Percentiles rank a stretch among this genome's conserved stretches.
phyloP scores from a whole-genome alignment of 2,797 vertebrate genomes.

The Ctenosaura bakeri region DNA sequence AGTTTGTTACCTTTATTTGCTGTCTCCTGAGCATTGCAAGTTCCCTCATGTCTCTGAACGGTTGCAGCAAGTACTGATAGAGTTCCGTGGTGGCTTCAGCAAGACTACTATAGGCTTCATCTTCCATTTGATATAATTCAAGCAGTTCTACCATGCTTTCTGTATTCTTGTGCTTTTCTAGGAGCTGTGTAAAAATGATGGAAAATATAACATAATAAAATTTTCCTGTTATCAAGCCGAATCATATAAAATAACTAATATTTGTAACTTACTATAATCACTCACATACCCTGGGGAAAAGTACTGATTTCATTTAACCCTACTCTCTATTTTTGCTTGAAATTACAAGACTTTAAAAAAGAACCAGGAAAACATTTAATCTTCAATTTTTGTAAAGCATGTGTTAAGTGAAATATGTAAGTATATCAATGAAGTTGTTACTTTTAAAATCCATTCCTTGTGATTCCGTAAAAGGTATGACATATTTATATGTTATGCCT shows the following conservation, averaged over 20 bases:
- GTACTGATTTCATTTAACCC: neutral
- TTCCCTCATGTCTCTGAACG: conserved; percentile 98
- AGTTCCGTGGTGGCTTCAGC: conserved; percentile 95
- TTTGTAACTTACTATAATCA: neutral
- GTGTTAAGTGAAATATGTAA: neutral
- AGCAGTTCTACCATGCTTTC: conserved; percentile 97
- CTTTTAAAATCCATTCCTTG: neutral
- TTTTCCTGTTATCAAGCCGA: neutral
- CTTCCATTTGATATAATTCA: conserved; percentile 93
- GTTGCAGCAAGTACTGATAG: conserved; percentile 97
- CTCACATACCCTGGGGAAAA: neutral
- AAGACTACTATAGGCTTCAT: conserved; percentile 89
- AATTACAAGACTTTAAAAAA: neutral
- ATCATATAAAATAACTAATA: neutral
- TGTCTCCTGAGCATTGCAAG: conserved; percentile 95
- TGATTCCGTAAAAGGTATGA: neutral
- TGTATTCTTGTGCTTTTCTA: conserved; percentile 92
- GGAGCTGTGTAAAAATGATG: conserved; percentile 80
- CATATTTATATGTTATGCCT: neutral
- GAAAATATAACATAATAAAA: neutral
- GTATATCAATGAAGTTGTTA: neutral
- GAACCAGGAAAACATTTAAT: neutral
- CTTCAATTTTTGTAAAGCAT: neutral
- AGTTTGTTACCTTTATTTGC: conserved; percentile 93
- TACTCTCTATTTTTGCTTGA: neutral